phyloP scores from a whole-genome alignment of 2,888 invertebrate genomes.

The Quadroppia sp. region DNA sequence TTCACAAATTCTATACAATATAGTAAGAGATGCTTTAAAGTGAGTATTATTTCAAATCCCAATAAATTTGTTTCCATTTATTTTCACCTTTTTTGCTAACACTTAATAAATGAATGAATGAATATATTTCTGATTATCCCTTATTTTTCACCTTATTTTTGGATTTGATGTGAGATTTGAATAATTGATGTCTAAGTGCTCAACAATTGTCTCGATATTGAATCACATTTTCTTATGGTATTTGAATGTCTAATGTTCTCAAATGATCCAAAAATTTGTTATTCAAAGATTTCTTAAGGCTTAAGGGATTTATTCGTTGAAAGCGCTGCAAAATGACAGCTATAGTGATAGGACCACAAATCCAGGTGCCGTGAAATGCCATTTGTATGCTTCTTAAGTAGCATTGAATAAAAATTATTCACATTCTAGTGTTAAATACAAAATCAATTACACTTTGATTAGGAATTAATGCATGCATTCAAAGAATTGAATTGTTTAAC shows the following conservation, averaged over 20 bases:
- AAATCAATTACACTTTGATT: neutral
- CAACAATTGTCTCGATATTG: neutral
- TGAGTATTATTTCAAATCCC: too few species aligned
- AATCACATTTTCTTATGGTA: neutral
- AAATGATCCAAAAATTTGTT: constrained; percentile 8
- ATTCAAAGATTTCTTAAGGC: constrained; percentile 23
- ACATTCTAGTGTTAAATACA: neutral
- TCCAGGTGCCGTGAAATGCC: neutral
- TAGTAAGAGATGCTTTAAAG: too few species aligned
- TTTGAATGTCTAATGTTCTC: neutral
- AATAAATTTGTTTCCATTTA: too few species aligned
- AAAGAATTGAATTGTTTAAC: too few species aligned
- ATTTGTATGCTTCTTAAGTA: neutral
- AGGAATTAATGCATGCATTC: neutral
- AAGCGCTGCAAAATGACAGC: constrained; percentile 11
- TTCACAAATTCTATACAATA: too few species aligned
- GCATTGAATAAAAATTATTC: neutral
- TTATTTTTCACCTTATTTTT: neutral
- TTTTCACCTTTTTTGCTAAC: neutral
- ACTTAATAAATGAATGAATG: neutral
- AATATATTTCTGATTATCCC: neutral
- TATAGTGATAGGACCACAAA: neutral
- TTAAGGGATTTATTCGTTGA: constrained; percentile 9
- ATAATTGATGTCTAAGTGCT: constrained; percentile 25
- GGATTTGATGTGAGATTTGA: neutral